Evolutionary conservation across 92 coral and sea anemone species (phyloP), one percentile per base, ranked within the genome.

Genomic region (Virgularia gustaviana): DNA sequence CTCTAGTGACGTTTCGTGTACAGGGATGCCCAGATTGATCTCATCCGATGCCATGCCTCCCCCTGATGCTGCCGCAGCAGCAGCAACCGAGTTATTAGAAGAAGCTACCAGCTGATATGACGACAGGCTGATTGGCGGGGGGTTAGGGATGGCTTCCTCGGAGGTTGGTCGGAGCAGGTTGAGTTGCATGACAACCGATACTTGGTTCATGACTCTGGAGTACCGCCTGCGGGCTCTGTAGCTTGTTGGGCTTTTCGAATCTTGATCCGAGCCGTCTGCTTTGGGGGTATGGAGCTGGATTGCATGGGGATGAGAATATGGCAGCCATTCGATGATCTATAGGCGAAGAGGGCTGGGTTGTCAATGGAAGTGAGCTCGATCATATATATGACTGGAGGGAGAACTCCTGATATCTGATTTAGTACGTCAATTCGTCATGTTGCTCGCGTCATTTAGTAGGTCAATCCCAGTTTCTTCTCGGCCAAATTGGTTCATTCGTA

Each of bases 41-140:
- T 94, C 99, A 70, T 94, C 96, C 6, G 99, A 90, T 3, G 99
- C 94, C 68, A 94, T 73, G 8, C 99, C 99, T 4, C 99, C 99
- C 2, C 99, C 99, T 13, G 99, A 94, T 2, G 99, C 99, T 6
- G 99, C 99, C 0, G 96, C 96, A 1, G 95, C 92, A 11, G 99
- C 99, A 0, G 96, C 96, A 23, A 94, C 83, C 0, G 99, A 94
- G 9, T 96, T 94, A 67, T 83, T 94, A 20, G 86, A 82, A 23
- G 95, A 79, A 31, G 99, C 83, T 16, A 94, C 99, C 45, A 94
- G 77, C 53, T 89, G 94, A 77, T 94, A 94, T 0, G 99, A 91
- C 27, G 96, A 84, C 63, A 94, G 77, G 65, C 99, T 94, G 27
- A 94, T 71, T 4, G 99, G 99, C 32, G 99, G 99, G 66, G 99